phyloP scores from a whole-genome alignment of 2,888 invertebrate genomes.

The Thecocarcelia acutangulata region DNA sequence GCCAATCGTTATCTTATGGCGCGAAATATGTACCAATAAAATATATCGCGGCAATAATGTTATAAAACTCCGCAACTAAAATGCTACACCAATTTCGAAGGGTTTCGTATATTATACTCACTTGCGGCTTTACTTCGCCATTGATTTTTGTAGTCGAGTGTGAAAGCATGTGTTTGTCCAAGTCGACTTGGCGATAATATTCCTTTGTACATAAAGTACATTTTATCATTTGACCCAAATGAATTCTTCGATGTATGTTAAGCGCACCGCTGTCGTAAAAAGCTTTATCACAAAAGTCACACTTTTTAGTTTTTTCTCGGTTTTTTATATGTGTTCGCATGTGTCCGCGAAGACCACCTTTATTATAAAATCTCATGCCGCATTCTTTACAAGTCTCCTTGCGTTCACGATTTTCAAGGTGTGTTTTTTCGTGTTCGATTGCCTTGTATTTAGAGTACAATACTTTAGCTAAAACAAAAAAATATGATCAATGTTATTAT shows the following conservation, averaged over 20 bases:
- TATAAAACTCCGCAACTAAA: too few species aligned
- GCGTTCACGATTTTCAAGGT: conserved; percentile 40
- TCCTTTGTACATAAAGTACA: conserved; percentile 54
- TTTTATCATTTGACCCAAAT: conserved; percentile 54
- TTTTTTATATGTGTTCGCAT: conserved; percentile 47
- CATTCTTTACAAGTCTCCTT: conserved; percentile 39
- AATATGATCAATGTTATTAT: background rate
- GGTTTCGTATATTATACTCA: background rate
- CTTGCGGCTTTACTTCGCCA: conserved; percentile 13
- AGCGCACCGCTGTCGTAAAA: conserved; percentile 40
- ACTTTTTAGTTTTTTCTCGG: conserved; percentile 51
- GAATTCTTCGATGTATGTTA: conserved; percentile 55
- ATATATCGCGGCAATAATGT: too few species aligned
- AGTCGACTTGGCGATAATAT: conserved; percentile 47
- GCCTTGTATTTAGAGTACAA: conserved; percentile 8
- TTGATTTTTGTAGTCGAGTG: conserved; percentile 37
- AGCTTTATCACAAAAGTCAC: conserved; percentile 57
- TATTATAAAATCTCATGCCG: conserved; percentile 40
- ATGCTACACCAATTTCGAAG: too few species aligned
- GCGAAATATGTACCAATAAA: too few species aligned
- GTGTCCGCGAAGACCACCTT: conserved; percentile 15
- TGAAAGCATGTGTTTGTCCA: conserved; percentile 50
- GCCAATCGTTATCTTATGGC: too few species aligned
- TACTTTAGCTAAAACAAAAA: conserved; percentile 43
- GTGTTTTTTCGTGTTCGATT: conserved; percentile 45